Evolutionary conservation across 1,140 invertebrate genomes (phyloP).

Genomic region (Calephelis nemesis): DNA sequence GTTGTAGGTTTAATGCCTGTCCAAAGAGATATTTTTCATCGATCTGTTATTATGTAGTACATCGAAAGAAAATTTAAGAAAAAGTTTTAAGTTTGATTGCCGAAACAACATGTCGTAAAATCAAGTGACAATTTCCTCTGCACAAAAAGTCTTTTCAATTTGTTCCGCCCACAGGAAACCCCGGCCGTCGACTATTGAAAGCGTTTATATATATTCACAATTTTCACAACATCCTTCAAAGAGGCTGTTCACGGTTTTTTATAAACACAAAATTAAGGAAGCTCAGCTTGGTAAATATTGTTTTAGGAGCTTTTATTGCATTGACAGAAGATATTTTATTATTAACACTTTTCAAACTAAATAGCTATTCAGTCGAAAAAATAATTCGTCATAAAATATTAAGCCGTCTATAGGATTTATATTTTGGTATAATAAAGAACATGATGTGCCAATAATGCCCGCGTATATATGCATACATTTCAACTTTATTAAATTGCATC

Average conservation of each 20-base stretch:
- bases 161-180: conserved; percentile 10
- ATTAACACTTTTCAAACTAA: no score
- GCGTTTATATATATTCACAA: conserved; percentile 1
- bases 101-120: conserved; percentile 11
- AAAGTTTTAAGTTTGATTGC: conserved; percentile 6
- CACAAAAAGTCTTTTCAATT: conserved; percentile 18
- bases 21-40: no score
- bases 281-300: neutral
- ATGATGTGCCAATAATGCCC: no score
- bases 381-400: no score
- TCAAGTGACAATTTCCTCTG: conserved; percentile 12
- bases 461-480: no score
- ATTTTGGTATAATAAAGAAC: no score
- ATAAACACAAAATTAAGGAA: conserved; percentile 7
- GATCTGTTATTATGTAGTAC: no score
- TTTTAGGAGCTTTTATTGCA: neutral
- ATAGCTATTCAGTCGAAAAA: no score
- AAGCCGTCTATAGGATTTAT: no score
- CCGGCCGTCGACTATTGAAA: conserved; percentile 7
- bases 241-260: conserved; percentile 6
- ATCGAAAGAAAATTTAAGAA: no score
- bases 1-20: no score
- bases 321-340: neutral
- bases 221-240: conserved; percentile 7
- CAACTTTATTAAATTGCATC: no score